Evolutionary conservation across 2,113 vertebrate genomes (phyloP), one percentile per base, ranked within the genome.

Genomic region (Phalacrocorax pelagicus): DNA sequence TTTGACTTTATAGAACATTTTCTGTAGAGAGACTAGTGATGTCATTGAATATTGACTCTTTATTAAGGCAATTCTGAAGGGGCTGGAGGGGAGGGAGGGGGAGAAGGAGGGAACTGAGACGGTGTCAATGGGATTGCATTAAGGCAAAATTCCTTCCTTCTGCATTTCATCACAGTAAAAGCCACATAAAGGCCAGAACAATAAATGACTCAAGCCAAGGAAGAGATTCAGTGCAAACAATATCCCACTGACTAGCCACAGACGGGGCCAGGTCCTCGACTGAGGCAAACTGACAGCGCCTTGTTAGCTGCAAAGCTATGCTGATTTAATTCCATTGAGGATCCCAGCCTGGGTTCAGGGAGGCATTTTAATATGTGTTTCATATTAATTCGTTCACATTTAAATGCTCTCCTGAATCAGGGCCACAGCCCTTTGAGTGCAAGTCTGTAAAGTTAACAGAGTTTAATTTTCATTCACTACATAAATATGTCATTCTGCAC

Each of bases 11-110:
- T 51, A 90, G 93, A 96, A 96, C 62, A 62, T 67, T 98, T 98
- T 98, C 98, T 98, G 98, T 90, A 70, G 71, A 97, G 91, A 94
- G 9, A 77, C 15, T 44, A 91, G 22, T 67, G 47, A 78, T 6
- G 4, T 92, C n/a, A 49, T 9, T 88, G 69, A 92, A 86, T 93
- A 93, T 81, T 91, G 61, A 71, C 93, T 97, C 82, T 88, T 88
- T 49, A 63, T 97, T 98, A 98, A 98, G 96, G 97, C 97, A 96
- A 15, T 95, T 97, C 94, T 78, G 88, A 84, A 82, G 32, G 90
- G 81, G 36, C 18, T 47, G 46, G 72, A 90, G 54, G 66, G 26
- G 22, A 70, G 38, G 73, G 55, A 81, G 38, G 27, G 30, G 22
- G 30, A 59, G 69, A 42, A 58, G 61, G 65, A 78, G 23, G 65